Conservation (phyloP, 2,113 vertebrate genomes). For the Sphyrna mokarran region DNA sequence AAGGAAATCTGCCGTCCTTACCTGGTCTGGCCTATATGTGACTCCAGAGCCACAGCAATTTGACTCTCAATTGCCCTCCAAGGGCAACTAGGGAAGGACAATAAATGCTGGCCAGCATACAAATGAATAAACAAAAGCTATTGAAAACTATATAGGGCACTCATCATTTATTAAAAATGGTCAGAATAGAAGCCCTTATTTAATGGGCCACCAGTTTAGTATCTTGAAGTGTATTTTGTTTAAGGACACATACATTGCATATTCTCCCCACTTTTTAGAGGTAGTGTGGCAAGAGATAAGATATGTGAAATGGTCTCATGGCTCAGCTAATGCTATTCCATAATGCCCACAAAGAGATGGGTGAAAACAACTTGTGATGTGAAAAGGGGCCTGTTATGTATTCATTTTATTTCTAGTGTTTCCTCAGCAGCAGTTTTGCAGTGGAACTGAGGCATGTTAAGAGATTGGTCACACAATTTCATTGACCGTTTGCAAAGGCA, state of each 20-base stretch:
- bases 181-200: neutral
- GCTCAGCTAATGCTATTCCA: neutral
- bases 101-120: no score
- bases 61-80: no score
- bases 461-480: no score
- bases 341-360: neutral
- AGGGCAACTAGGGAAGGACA: no score
- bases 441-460: no score
- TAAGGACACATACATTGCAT: neutral
- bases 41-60: no score
- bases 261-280: neutral
- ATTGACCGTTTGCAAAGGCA: no score
- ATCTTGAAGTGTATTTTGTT: neutral
- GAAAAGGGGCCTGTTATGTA: no score
- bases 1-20: no score
- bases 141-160: neutral
- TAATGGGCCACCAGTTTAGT: neutral
- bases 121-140: neutral
- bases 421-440: no score
- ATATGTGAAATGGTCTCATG: neutral
- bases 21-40: no score
- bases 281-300: neutral
- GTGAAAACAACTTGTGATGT: neutral
- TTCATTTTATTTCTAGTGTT: no score
- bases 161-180: neutral